A percentile compares a stretch with the other conserved stretches of the same genome.
These are phyloP conservation scores for Ptychodera flava DNA, from an alignment of 35 echinoderm and acorn worm species.

Conservation along the genomic window DNA sequence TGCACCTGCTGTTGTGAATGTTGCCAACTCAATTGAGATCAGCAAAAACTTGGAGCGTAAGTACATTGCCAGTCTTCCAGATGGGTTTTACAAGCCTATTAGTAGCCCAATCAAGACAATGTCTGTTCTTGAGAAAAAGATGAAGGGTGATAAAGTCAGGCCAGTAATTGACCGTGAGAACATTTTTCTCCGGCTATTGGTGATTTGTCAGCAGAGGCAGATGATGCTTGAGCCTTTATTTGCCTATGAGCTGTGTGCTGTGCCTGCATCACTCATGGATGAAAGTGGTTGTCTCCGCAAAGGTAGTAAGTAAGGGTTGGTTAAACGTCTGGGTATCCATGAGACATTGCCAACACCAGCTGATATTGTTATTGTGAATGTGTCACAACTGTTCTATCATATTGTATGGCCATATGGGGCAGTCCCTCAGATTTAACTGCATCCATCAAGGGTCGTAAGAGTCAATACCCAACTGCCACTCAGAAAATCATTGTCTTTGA, in stretches of 20 bases:
- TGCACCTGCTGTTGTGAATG: constrained; percentile 23
- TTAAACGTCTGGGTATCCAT: constrained; percentile 10
- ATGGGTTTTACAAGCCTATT: neutral
- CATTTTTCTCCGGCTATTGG: constrained; percentile 25
- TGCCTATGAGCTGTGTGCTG: constrained; percentile 26
- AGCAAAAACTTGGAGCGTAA: neutral
- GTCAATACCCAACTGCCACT: constrained; percentile 17
- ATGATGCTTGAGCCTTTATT: constrained; percentile 24
- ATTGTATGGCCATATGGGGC: constrained; percentile 12
- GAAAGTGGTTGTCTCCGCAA: constrained; percentile 33
- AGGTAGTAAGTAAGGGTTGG: constrained; percentile 21
- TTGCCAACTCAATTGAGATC: constrained; percentile 10
- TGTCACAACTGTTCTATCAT: constrained; percentile 25
- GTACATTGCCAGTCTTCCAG: constrained; percentile 17
- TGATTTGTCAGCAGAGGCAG: constrained; percentile 8
- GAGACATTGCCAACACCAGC: constrained; percentile 14
- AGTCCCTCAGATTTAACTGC: constrained; percentile 12
- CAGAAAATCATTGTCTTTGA: constrained; percentile 48
- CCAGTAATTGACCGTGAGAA: constrained; percentile 13
- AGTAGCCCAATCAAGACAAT: constrained; percentile 20
- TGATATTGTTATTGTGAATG: constrained; percentile 22
- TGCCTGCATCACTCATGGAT: constrained; percentile 8
- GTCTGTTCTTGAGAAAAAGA: constrained; percentile 31
- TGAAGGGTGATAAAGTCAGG: constrained; percentile 16
- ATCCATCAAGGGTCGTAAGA: constrained; percentile 30